Base-by-base conservation (phyloP, 2,888 invertebrate genomes). In the Gibbula magus region DNA sequence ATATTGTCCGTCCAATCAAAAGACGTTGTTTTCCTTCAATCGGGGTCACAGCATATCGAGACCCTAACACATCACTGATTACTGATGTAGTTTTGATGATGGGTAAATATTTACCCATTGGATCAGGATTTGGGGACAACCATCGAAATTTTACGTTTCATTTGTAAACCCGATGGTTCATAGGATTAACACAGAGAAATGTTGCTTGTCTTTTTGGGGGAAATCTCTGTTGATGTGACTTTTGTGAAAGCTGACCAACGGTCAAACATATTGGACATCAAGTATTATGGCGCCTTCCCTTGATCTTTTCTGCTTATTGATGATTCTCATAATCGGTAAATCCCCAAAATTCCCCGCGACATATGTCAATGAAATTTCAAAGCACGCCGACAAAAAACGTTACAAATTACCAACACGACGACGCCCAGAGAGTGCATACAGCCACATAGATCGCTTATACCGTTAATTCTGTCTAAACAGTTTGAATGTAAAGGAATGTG, bases 61-160 rank as follows among this genome's bases (percentile, higher is more conserved):
- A 45, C 45, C 45, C 13, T 13, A 45, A 5, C 45, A 45, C 45
- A 45, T 45, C 45, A 45, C 10, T 45, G 45, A 45, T 45, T 45
- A 45, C 29, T 61, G 25, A 61, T 61, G 61, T 25, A 13, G 25
- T 25, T 61, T 61, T 61, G 61, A 61, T 61, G 25, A 25, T 61
- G 25, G 61, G 61, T 61, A 61, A 61, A 61, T 61, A 61, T 61
- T 61, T 61, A 61, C n/a, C 25, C 29, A 61, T 61, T 29, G 29
- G 61, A 61, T 61, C 61, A 16, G 16, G 61, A 18, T 61, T 25
- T 61, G 18, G 16, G 29, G 13, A 29, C 61, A 45, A 45, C 8
- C 45, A 45, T 45, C 45, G 45, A 45, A 45, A 45, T 61, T 61
- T 61, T 29, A 61, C 61, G 61, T 29, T 61, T 61, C 61, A 61